Conservation (phyloP, 1,140 invertebrate species). For the Plutomurus gul region DNA sequence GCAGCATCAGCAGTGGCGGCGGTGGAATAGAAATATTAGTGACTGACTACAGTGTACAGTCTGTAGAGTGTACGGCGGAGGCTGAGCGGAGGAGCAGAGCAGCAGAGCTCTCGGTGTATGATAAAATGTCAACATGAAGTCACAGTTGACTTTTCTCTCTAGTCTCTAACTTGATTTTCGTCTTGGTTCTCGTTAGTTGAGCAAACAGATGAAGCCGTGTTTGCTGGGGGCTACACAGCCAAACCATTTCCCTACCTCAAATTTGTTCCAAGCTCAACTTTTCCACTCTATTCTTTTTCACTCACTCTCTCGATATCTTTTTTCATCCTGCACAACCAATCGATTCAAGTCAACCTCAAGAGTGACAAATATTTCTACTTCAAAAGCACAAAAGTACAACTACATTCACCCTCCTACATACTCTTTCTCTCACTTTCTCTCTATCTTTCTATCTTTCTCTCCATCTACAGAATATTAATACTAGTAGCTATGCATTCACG, state of each 20-base stretch:
- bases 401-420: too few species aligned
- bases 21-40: not conserved
- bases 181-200: constrained; percentile 54
- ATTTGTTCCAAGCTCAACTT: constrained; percentile 31
- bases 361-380: not conserved
- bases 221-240: constrained; percentile 40
- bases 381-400: not conserved
- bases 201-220: constrained; percentile 50
- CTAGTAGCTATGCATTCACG: too few species aligned
- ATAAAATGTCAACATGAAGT: constrained; percentile 54
- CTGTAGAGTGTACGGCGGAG: not conserved
- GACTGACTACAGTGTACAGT: too few species aligned
- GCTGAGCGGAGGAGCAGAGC: not conserved
- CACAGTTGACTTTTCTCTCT: constrained; percentile 53
- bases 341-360: constrained; percentile 20
- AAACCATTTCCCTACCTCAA: constrained; percentile 47
- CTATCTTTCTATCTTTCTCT: too few species aligned
- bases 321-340: not conserved
- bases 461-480: too few species aligned
- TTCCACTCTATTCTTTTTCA: constrained; percentile 6
- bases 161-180: constrained; percentile 54
- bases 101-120: constrained; percentile 16
- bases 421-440: too few species aligned
- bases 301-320: not conserved
- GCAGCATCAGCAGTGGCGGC: not conserved